Evolutionary conservation across 2,113 vertebrate genomes (phyloP).

Genomic region (Takifugu bimaculatus): DNA sequence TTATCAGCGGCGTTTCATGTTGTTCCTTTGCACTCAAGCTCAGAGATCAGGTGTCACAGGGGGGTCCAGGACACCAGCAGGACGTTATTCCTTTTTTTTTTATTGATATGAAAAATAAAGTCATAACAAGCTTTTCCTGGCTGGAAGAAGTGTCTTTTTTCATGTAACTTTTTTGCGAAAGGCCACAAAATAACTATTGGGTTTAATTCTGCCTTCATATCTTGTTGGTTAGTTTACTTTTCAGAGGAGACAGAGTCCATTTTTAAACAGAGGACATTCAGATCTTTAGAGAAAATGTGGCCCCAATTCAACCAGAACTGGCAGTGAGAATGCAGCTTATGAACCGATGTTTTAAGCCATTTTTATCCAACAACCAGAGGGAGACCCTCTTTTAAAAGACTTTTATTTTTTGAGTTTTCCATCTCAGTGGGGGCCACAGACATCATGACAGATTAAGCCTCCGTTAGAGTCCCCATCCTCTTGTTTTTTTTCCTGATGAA

Average conservation of each 20-base stretch:
- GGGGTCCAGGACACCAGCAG: too few relatives aligned
- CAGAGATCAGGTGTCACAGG: too few relatives aligned
- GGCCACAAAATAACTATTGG: too few relatives aligned
- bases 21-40: too few relatives aligned
- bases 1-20: too few relatives aligned
- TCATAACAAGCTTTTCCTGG: too few relatives aligned
- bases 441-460: slow-evolving; percentile 23
- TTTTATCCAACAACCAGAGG: neutral
- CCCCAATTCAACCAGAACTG: neutral
- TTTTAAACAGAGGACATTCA: neutral
- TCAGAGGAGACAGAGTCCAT: neutral
- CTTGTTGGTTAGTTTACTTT: neutral
- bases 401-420: slow-evolving; percentile 3
- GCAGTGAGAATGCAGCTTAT: neutral
- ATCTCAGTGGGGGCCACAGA: slow-evolving; percentile 32
- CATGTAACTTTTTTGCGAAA: too few relatives aligned
- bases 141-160: too few relatives aligned
- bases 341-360: neutral
- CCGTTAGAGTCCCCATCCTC: slow-evolving; percentile 14
- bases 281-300: neutral
- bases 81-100: too few relatives aligned
- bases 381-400: neutral
- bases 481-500: slow-evolving; percentile 30
- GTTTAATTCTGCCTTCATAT: too few relatives aligned
- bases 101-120: too few relatives aligned